Percentiles rank a stretch among this genome's conserved stretches.
These are phyloP conservation scores for Anthrax anthrax DNA, from an alignment of 2,888 invertebrate species.

Conservation along the genomic window DNA sequence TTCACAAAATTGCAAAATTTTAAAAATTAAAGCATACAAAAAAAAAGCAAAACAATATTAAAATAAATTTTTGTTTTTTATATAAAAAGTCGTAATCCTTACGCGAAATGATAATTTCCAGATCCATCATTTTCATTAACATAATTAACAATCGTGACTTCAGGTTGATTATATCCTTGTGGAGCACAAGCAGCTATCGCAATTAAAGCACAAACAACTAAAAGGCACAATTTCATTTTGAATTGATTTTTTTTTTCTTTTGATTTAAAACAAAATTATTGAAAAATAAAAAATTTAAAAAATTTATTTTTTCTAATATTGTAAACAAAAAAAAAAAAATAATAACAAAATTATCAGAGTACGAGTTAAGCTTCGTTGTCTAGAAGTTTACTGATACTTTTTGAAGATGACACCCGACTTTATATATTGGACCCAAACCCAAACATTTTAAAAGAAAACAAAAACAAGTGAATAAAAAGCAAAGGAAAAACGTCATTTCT, in stretches of 20 bases:
- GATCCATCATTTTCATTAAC: conserved; percentile 18
- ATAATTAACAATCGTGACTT: conserved; percentile 15
- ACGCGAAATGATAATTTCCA: conserved; percentile 20
- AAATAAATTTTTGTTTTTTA: too few relatives aligned
- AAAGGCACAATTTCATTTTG: conserved; percentile 16
- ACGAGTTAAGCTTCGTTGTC: conserved; percentile 1
- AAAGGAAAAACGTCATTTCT: neutral
- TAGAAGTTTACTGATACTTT: conserved; percentile 16
- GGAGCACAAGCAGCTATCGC: conserved; percentile 16
- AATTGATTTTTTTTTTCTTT: conserved; percentile 2
- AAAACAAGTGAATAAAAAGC: neutral
- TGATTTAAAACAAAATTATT: neutral
- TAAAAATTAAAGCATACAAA: too few relatives aligned
- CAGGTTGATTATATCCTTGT: conserved; percentile 14
- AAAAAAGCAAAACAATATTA: too few relatives aligned
- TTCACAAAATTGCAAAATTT: too few relatives aligned
- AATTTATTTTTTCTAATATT: too few relatives aligned
- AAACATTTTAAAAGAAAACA: neutral
- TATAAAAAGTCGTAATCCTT: conserved; percentile 9
- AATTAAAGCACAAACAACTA: conserved; percentile 15
- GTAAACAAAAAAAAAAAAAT: too few relatives aligned
- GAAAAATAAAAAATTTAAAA: too few relatives aligned
- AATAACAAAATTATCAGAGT: too few relatives aligned
- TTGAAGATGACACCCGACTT: conserved; percentile 18
- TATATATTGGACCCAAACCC: conserved; percentile 12